Evolutionary conservation across 2,797 vertebrate genomes (phyloP), one percentile per base, ranked within the genome.

Genomic region (Natrix natrix): DNA sequence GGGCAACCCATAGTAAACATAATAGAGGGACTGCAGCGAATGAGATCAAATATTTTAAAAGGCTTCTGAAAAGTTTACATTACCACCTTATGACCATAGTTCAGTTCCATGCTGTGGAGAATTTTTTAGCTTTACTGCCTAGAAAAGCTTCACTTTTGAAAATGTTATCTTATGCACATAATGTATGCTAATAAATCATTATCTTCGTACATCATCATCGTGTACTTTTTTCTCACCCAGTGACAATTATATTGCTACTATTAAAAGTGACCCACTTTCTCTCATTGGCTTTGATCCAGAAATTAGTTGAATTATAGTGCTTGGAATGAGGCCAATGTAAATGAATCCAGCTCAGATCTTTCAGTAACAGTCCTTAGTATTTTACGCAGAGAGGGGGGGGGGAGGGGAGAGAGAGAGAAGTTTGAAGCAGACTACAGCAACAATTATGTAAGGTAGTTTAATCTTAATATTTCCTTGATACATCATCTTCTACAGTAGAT

Each of bases 221-320:
- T 86, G 66, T 89, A 57, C 48, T 89, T 92, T 66, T 22, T 60
- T 86, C 69, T 92, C 87, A 86, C 89, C 87, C 43, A 83, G 13
- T 89, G 92, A 88, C 92, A 89, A 59, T 66, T 90, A 90, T 87
- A 90, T 61, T 63, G 61, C 57, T 56, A 26, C 78, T 48, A 61
- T 89, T 89, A 90, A 57, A 90, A 92, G 56, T 37, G 69, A n/a
- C 28, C 88, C 63, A 92, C 74, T 92, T 92, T 90, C 92, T 92
- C 59, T 90, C 86, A 28, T 66, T 66, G 74, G 57, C 88, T 86
- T n/a, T 86, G 74, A 66, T 92, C 78, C 74, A 90, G 48, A 92
- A 92, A 92, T 90, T 83, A 63, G 48, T 86, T 89, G 83, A 92
- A 60, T 48, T 28, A 83, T 26, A 17, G 20, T 32, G 11, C 24